Evolutionary conservation across 2,797 vertebrate species (phyloP).

Genomic region (Microcaecilia unicolor): DNA sequence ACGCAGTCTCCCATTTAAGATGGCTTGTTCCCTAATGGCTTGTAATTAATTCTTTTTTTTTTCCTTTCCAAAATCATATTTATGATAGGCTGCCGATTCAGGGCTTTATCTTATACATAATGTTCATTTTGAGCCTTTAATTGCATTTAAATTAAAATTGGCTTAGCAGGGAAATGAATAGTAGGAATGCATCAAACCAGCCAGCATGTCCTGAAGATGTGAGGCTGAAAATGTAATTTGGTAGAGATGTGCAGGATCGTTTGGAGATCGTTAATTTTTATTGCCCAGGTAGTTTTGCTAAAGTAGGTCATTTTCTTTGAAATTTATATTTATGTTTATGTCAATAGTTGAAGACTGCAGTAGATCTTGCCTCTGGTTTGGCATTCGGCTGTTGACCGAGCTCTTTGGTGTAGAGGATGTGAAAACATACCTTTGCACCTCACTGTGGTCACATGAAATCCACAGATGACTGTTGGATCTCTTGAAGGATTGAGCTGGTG

Average conservation of each 20-base stretch:
- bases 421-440: constrained; percentile 41
- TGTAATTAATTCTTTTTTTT: constrained; percentile 92
- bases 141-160: constrained; percentile 91
- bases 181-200: constrained; percentile 78
- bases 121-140: constrained; percentile 88
- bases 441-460: constrained; percentile 26
- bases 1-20: constrained; percentile 79
- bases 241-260: constrained; percentile 68
- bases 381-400: constrained; percentile 58
- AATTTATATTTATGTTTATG: constrained; percentile 75
- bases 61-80: constrained; percentile 76
- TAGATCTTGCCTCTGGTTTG: constrained; percentile 57
- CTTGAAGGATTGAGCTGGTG: too few species aligned
- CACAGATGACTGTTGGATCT: constrained; percentile 15
- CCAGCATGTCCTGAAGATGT: constrained; percentile 78
- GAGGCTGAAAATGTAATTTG: constrained; percentile 82
- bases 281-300: constrained; percentile 78
- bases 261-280: constrained; percentile 96
- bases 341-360: constrained; percentile 64
- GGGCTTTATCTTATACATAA: constrained; percentile 84
- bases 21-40: constrained; percentile 86
- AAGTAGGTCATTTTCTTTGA: constrained; percentile 72
- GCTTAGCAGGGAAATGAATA: constrained; percentile 83
- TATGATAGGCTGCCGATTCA: constrained; percentile 74
- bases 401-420: constrained; percentile 37